These are phyloP conservation scores for Gephyroberyx darwinii DNA, from an alignment of 2,797 vertebrate species.

Conservation along the genomic window DNA sequence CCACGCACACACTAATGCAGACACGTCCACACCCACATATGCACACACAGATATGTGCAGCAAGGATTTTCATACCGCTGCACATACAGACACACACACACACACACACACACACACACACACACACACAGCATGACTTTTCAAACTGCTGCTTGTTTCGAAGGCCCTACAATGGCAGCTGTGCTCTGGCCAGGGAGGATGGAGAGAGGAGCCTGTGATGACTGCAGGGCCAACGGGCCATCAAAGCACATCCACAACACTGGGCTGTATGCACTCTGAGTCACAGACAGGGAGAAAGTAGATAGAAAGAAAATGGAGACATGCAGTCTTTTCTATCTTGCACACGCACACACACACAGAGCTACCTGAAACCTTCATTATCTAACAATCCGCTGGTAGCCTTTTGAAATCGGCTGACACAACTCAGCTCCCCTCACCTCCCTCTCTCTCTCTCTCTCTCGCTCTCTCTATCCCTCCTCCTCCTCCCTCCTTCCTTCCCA, in stretches of 20 bases:
- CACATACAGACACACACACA: too few species aligned
- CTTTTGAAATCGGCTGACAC: constrained; percentile 69
- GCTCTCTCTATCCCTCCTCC: constrained; percentile 3
- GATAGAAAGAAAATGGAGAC: constrained; percentile 28
- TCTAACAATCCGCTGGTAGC: constrained; percentile 67
- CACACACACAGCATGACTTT: not conserved
- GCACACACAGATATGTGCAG: not conserved
- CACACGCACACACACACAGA: not conserved
- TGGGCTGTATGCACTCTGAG: constrained; percentile 16
- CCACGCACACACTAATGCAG: not conserved
- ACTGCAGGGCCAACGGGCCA: constrained; percentile 37
- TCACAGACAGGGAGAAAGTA: constrained; percentile 7
- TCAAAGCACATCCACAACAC: constrained; percentile 26
- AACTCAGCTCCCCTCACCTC: constrained; percentile 30
- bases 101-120: not conserved
- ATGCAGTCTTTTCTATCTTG: constrained; percentile 3
- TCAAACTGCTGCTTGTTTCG: not conserved
- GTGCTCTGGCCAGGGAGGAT: not conserved
- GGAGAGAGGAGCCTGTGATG: constrained; percentile 29
- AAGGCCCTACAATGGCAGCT: not conserved
- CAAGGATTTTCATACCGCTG: not conserved
- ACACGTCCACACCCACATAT: too few species aligned
- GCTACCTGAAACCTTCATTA: constrained; percentile 66
- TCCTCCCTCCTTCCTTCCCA: constrained; percentile 45
- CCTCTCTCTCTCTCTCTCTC: not conserved